Evolutionary conservation across 2,113 vertebrate genomes (phyloP), one percentile per base, ranked within the genome.

Genomic region (Tetrao urogallus): DNA sequence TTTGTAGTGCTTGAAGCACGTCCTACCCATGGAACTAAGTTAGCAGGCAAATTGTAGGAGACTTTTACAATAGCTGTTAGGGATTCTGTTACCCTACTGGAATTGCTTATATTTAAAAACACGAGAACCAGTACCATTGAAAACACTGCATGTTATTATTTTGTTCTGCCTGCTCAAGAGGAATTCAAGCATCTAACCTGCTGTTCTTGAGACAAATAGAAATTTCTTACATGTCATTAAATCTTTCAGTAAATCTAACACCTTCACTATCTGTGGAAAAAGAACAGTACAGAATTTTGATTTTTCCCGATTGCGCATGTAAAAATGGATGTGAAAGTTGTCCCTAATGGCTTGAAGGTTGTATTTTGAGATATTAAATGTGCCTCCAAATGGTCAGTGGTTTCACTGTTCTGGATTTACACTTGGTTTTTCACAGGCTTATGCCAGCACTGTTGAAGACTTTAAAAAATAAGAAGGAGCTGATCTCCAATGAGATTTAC

Each of bases 361-460:
- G 34, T 36, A 67, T 77, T 54, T 50, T 65, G 61, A 66, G 24
- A 65, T 14, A 58, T 28, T 50, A 89, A 77, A n/a, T 0, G 0
- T 57, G 13, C 12, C 40, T 78, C 16, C 42, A 48, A 52, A n/a
- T 73, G 32, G 22, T 67, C 61, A 47, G 58, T 67, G 42, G 28
- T 69, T 94, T 95, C 57, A 95, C 42, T 17, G 77, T 57, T 76
- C 69, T 50, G 36, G 57, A 0, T 60, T 89, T 89, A 13, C 52
- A 43, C 43, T 72, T 91, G 70, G 13, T 54, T 84, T 6, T 87
- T 90, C 66, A n/a, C 91, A 99, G 99, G 76, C 97, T 99, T 94
- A 98, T 99, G 98, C 99, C 99, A 0, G 98, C 98, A 0, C 77
- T 99, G 28, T 89, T 99, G 75, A 92, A 96, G 19, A 90, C 96